These are phyloP conservation scores for Sarcophaga caerulescens DNA, from an alignment of 2,888 invertebrate genomes.

Conservation along the genomic window DNA sequence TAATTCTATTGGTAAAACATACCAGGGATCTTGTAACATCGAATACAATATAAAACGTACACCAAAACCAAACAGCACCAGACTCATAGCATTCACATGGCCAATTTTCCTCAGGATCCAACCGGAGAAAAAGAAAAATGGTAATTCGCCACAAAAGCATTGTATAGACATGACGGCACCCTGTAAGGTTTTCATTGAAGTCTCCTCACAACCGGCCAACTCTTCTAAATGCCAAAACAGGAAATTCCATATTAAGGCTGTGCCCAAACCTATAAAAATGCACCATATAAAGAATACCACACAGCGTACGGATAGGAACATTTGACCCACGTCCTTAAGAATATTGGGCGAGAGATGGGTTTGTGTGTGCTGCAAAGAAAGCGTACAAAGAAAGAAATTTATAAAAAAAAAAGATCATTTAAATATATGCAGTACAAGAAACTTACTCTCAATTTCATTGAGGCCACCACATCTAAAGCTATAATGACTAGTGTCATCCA, in stretches of 20 bases:
- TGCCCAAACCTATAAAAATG: constrained; percentile 90
- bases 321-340: constrained; percentile 85
- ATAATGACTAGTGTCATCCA: constrained; percentile 87
- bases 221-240: constrained; percentile 93
- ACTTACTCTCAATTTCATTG: constrained; percentile 84
- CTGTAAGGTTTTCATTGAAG: constrained; percentile 87
- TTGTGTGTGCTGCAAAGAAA: constrained; percentile 83
- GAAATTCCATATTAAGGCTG: constrained; percentile 93
- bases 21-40: constrained; percentile 90
- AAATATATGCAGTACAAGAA: not conserved
- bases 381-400: not conserved
- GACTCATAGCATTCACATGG: constrained; percentile 90
- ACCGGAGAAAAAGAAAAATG: constrained; percentile 92
- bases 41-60: constrained; percentile 92
- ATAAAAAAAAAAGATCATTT: not conserved
- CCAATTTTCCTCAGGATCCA: constrained; percentile 89
- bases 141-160: constrained; percentile 92
- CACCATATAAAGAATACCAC: constrained; percentile 91
- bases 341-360: constrained; percentile 86
- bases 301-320: constrained; percentile 86
- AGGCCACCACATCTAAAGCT: constrained; percentile 85
- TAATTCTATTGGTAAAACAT: constrained; percentile 91
- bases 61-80: constrained; percentile 90
- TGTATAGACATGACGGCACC: constrained; percentile 89
- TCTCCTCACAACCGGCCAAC: constrained; percentile 83